Conservation (phyloP, 2,888 invertebrate species). For the Orthosia gracilis region DNA sequence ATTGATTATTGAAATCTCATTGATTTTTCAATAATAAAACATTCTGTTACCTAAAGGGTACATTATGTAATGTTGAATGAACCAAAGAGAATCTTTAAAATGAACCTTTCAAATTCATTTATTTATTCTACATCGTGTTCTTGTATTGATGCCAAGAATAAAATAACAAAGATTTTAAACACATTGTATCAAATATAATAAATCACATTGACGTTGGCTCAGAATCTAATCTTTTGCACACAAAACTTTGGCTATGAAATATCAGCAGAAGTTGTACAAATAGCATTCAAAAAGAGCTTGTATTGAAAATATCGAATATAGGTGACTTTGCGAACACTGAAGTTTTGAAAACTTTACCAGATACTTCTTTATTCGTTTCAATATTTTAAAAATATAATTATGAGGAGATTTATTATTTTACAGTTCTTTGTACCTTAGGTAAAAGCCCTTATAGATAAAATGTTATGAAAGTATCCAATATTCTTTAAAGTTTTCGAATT, state of each 20-base stretch:
- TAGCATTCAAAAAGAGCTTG: slow-evolving; percentile 77
- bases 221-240: slow-evolving; percentile 73
- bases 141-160: slow-evolving; percentile 56
- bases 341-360: slow-evolving; percentile 75
- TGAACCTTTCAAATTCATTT: not conserved
- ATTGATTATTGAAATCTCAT: not conserved
- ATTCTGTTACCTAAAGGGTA: not conserved
- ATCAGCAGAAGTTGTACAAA: slow-evolving; percentile 78
- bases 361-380: slow-evolving; percentile 62
- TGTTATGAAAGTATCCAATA: slow-evolving; percentile 34
- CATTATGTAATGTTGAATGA: not conserved
- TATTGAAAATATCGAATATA: slow-evolving; percentile 81
- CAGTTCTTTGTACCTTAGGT: slow-evolving; percentile 1
- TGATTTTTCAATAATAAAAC: not conserved
- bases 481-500: slow-evolving; percentile 15
- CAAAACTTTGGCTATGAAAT: slow-evolving; percentile 78
- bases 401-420: slow-evolving; percentile 37
- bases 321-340: slow-evolving; percentile 72
- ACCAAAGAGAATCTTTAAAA: not conserved
- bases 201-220: slow-evolving; percentile 74
- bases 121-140: not conserved
- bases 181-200: slow-evolving; percentile 65
- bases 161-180: slow-evolving; percentile 54
- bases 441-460: not conserved
- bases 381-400: slow-evolving; percentile 68